Percentiles rank a stretch among this genome's conserved stretches.
These are phyloP conservation scores for Pediacus dermestoides DNA, from an alignment of 2,888 invertebrate genomes.

Conservation along the genomic window DNA sequence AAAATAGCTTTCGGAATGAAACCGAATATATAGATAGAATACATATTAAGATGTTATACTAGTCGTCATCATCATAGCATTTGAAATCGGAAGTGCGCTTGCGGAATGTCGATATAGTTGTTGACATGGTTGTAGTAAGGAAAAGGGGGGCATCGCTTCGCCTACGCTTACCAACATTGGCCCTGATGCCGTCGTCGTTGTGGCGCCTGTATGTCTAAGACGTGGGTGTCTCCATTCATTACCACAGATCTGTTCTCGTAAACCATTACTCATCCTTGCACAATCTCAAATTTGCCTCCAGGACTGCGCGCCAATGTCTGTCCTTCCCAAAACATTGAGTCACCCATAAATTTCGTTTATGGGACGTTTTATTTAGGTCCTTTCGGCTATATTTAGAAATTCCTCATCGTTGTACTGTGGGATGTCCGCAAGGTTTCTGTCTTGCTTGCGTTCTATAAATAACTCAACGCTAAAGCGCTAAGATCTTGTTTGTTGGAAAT, in stretches of 20 bases:
- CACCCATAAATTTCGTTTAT: too few species aligned
- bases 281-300: constrained; percentile 13
- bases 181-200: constrained; percentile 21
- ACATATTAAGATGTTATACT: too few species aligned
- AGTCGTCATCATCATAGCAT: too few species aligned
- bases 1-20: too few species aligned
- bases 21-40: too few species aligned
- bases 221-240: constrained; percentile 27
- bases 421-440: too few species aligned
- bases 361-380: background rate
- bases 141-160: constrained; percentile 11
- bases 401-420: constrained; percentile 1
- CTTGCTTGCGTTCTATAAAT: too few species aligned
- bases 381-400: constrained; percentile 7
- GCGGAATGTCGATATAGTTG: constrained; percentile 3
- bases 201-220: constrained; percentile 25
- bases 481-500: too few species aligned
- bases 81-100: constrained; percentile 5
- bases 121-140: constrained; percentile 1
- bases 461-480: too few species aligned
- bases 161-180: constrained; percentile 19
- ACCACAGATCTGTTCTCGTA: constrained; percentile 12
- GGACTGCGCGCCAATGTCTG: constrained; percentile 6
- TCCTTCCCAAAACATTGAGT: constrained; percentile 8
- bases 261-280: constrained; percentile 13